Conservation (phyloP, 2,888 invertebrate species). For the Stegophylla sp. region DNA sequence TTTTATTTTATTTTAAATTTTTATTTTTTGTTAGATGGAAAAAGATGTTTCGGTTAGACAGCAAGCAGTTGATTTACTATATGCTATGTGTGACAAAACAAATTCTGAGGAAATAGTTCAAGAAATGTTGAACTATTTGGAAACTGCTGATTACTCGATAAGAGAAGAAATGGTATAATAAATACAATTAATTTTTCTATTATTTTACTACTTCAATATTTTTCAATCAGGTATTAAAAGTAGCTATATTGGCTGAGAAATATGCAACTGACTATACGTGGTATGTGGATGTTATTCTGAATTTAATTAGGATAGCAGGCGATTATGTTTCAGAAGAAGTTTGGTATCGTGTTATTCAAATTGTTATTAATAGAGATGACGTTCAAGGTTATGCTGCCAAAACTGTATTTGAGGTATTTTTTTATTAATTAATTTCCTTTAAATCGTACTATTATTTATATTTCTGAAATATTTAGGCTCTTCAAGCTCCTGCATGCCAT, state of each 20-base stretch:
- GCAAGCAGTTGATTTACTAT: constrained; percentile 95
- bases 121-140: constrained; percentile 98
- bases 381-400: constrained; percentile 99
- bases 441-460: neutral
- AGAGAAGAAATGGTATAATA: constrained; percentile 92
- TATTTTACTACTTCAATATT: constrained; percentile 7
- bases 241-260: constrained; percentile 98
- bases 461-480: constrained; percentile 69
- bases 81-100: constrained; percentile 99
- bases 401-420: constrained; percentile 89
- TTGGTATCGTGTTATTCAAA: constrained; percentile 99
- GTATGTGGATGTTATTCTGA: constrained; percentile 97
- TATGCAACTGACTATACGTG: constrained; percentile 99
- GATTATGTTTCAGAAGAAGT: constrained; percentile 99
- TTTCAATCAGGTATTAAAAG: constrained; percentile 79
- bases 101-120: constrained; percentile 99
- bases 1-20: constrained; percentile 25
- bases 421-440: constrained; percentile 24
- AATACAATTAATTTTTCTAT: constrained; percentile 20
- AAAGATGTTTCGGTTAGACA: constrained; percentile 97
- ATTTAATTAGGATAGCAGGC: constrained; percentile 98
- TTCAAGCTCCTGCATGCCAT: constrained; percentile 98
- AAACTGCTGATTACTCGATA: constrained; percentile 99
- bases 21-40: constrained; percentile 75
- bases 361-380: constrained; percentile 98